Conservation (phyloP, 2,888 invertebrate species). For the Dendrolimus houi region DNA sequence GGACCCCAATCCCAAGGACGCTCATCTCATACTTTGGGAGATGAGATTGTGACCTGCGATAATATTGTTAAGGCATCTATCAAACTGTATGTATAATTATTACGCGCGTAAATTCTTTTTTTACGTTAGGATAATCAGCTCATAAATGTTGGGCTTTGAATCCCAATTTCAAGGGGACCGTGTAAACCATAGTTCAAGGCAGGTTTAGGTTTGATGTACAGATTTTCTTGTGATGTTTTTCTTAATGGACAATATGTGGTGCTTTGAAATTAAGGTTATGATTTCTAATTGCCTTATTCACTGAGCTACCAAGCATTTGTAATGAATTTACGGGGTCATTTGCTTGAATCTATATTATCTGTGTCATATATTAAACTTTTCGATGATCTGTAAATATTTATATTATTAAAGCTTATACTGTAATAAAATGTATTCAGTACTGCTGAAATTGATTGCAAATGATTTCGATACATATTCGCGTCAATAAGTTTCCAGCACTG, state of each 20-base stretch:
- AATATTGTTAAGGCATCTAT: background rate
- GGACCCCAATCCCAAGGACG: constrained; percentile 88
- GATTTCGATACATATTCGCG: background rate
- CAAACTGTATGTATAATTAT: background rate
- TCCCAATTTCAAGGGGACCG: too few species aligned
- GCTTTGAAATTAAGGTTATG: too few species aligned
- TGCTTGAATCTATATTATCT: constrained; percentile 21
- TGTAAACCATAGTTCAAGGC: too few species aligned
- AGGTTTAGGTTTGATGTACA: too few species aligned
- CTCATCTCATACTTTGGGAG: constrained; percentile 94
- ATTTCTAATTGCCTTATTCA: too few species aligned
- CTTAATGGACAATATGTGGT: too few species aligned
- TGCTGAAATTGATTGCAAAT: background rate
- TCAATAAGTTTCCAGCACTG: constrained; percentile 8
- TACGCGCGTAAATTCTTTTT: background rate
- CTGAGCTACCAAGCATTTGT: too few species aligned
- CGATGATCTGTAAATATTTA: constrained; percentile 33
- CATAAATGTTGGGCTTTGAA: too few species aligned
- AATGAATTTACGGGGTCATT: too few species aligned
- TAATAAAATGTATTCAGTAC: background rate
- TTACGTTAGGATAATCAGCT: too few species aligned
- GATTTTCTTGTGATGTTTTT: too few species aligned
- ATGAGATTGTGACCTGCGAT: constrained; percentile 56
- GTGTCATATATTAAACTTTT: constrained; percentile 47
- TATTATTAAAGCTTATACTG: constrained; percentile 3